These are phyloP conservation scores for Crocodylus rhombifer DNA, from an alignment of 2,797 vertebrate genomes.

Conservation along the genomic window DNA sequence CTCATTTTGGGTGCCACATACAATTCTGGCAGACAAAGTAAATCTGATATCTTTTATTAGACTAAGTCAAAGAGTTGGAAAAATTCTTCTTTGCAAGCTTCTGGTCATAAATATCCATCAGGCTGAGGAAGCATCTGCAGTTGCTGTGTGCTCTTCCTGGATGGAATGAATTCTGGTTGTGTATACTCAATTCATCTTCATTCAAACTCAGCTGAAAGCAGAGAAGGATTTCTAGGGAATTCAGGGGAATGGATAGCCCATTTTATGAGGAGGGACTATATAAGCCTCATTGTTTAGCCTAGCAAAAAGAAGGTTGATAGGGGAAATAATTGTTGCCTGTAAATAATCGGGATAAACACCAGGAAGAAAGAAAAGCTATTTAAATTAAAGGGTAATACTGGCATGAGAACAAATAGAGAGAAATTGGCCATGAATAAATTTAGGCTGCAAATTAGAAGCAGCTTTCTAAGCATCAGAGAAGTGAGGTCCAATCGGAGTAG, in stretches of 20 bases:
- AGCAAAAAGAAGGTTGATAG: background rate
- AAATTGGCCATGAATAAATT: background rate
- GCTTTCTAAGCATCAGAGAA: background rate
- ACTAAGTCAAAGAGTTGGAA: no score
- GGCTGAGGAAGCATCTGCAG: no score
- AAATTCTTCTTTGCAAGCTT: no score
- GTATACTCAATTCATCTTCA: no score
- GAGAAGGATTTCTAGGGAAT: background rate
- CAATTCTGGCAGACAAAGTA: no score
- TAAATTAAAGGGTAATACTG: background rate
- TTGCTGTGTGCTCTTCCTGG: no score
- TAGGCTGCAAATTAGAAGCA: background rate
- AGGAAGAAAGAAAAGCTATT: fast-evolving
- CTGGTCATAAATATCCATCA: no score
- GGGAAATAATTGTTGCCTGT: background rate
- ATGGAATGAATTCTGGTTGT: no score
- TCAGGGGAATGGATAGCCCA: background rate
- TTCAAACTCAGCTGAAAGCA: no score
- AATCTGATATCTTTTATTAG: no score
- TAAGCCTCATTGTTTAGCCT: background rate
- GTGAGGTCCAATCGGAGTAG: background rate
- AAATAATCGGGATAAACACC: background rate
- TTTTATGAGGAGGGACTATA: background rate
- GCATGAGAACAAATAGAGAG: background rate
- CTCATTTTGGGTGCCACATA: background rate